Evolutionary conservation across 2,797 vertebrate genomes (phyloP).

Genomic region (Helicolenus hilgendorfi): DNA sequence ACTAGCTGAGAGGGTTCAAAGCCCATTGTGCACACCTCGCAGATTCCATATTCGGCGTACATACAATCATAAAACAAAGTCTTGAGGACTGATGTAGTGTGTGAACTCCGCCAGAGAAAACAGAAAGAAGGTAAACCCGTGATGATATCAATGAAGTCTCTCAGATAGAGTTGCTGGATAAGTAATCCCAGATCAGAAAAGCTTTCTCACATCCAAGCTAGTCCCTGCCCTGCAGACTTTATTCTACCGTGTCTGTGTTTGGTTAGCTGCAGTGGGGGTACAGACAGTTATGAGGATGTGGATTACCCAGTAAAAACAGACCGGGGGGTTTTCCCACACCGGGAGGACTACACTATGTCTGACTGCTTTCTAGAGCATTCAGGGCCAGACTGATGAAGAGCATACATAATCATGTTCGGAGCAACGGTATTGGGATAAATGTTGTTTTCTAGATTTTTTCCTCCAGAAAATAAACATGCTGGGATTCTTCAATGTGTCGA

Average conservation of each 20-base stretch:
- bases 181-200: constrained; percentile 66
- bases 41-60: constrained; percentile 6
- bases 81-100: background rate
- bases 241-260: constrained; percentile 75
- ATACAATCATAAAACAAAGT: background rate
- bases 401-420: rapidly evolving
- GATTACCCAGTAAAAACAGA: constrained; percentile 82
- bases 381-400: background rate
- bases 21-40: background rate
- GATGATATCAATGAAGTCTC: constrained; percentile 1
- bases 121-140: constrained; percentile 13
- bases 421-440: background rate
- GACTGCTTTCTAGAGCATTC: constrained; percentile 15
- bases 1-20: background rate
- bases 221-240: constrained; percentile 56
- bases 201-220: constrained; percentile 36
- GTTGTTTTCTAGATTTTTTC: background rate
- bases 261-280: constrained; percentile 71
- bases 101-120: constrained; percentile 21
- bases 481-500: background rate
- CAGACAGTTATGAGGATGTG: constrained; percentile 65
- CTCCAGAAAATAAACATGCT: background rate
- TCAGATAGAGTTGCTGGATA: constrained; percentile 48
- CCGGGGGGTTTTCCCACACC: constrained; percentile 77
- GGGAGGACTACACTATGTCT: constrained; percentile 27